These are phyloP conservation scores for Amblyraja radiata DNA, from an alignment of 2,797 vertebrate genomes.

Conservation along the genomic window DNA sequence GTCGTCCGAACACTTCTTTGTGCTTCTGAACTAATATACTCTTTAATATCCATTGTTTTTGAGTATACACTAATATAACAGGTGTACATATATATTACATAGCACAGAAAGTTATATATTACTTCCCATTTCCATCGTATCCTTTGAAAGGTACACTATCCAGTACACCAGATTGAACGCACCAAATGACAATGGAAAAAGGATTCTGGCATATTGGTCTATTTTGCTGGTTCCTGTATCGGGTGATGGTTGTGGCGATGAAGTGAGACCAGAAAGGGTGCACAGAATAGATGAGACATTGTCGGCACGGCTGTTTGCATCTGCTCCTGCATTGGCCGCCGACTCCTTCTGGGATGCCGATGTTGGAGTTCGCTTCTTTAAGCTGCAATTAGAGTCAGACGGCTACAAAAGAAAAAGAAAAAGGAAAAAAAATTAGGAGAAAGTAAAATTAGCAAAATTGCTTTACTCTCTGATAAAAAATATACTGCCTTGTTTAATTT, in stretches of 20 bases:
- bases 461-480: neutral
- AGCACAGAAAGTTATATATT: constrained; percentile 24
- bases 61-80: neutral
- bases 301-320: constrained; percentile 58
- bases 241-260: constrained; percentile 52
- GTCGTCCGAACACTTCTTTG: neutral
- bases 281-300: constrained; percentile 51
- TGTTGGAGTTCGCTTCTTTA: constrained; percentile 85
- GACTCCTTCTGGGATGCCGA: constrained; percentile 53
- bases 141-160: constrained; percentile 94
- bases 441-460: neutral
- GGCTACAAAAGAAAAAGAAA: constrained; percentile 47
- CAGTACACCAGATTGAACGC: constrained; percentile 96
- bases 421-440: neutral
- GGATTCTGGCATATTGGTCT: constrained; percentile 90
- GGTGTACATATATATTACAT: neutral
- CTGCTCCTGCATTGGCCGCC: constrained; percentile 50
- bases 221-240: constrained; percentile 86
- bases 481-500: neutral
- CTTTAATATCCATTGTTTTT: constrained; percentile 13
- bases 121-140: constrained; percentile 79
- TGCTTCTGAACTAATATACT: neutral
- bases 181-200: constrained; percentile 89
- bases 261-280: constrained; percentile 58
- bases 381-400: constrained; percentile 69